Percentiles rank a stretch among this genome's conserved stretches.
phyloP scores from a whole-genome alignment of 2,797 vertebrate species.

The Sciurus vulgaris region DNA sequence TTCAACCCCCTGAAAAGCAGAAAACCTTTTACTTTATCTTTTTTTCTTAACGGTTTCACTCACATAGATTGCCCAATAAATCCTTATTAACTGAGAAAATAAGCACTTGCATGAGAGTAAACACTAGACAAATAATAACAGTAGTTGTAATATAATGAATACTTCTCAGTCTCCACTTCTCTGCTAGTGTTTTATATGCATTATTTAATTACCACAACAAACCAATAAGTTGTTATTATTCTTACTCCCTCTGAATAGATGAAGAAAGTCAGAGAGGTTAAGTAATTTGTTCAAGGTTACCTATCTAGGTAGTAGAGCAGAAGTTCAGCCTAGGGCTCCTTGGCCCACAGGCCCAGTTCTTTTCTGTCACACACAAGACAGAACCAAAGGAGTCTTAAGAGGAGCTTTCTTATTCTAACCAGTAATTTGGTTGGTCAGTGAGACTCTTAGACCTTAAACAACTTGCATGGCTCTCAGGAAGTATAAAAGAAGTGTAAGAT shows the following conservation, averaged over 20 bases:
- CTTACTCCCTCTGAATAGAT: neutral
- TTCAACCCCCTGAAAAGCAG: neutral
- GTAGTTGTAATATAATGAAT: neutral
- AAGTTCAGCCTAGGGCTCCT: neutral
- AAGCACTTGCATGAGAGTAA: neutral
- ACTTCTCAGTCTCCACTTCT: neutral
- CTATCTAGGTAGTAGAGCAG: neutral
- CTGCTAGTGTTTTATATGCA: neutral
- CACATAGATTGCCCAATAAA: constrained; percentile 8
- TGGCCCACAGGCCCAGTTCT: neutral
- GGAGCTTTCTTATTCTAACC: neutral
- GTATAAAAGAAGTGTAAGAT: constrained; percentile 18
- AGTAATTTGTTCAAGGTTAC: neutral
- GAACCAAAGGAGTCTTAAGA: neutral
- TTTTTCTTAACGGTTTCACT: constrained; percentile 17
- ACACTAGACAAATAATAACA: constrained; percentile 38
- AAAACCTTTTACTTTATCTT: neutral
- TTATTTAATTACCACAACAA: constrained; percentile 22
- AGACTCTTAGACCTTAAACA: constrained; percentile 5
- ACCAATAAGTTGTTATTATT: neutral
- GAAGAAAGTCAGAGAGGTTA: neutral
- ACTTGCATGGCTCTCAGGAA: neutral
- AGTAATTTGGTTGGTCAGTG: constrained; percentile 13
- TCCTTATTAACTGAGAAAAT: neutral
- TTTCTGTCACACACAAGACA: neutral